A percentile compares a stretch with the other conserved stretches of the same genome.
phyloP scores from a whole-genome alignment of 2,113 vertebrate species.

The cat (Felis catus) region DNA sequence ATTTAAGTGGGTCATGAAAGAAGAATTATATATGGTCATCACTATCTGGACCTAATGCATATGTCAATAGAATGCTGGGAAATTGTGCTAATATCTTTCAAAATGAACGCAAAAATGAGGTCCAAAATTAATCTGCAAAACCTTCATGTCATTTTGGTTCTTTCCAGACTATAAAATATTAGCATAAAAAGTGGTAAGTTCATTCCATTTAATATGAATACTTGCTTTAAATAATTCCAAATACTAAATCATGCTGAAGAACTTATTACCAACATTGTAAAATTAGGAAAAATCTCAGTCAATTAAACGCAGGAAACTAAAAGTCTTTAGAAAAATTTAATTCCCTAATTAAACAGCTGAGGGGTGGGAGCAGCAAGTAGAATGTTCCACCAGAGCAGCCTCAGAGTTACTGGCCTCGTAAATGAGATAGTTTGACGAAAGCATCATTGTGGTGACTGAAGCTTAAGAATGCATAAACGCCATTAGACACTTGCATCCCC shows the following conservation, averaged over 20 bases:
- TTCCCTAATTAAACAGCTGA: background rate
- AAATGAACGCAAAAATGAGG: background rate
- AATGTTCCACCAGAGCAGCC: background rate
- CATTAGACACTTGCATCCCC: background rate
- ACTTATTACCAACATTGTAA: background rate
- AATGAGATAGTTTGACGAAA: background rate
- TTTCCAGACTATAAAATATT: background rate
- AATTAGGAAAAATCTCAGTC: background rate
- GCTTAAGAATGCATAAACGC: background rate
- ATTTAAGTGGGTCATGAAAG: background rate
- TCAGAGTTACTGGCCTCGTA: background rate
- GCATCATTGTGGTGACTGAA: background rate
- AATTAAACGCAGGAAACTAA: background rate
- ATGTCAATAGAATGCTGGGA: background rate
- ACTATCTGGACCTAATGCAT: accelerated
- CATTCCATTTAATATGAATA: background rate
- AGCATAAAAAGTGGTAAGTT: background rate
- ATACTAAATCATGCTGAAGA: background rate
- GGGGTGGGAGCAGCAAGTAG: accelerated
- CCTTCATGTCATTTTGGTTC: background rate
- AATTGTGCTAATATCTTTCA: background rate
- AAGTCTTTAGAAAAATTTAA: constrained; percentile 4
- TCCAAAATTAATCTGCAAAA: background rate
- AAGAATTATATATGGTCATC: background rate
- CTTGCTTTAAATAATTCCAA: constrained; percentile 28